Evolutionary conservation across 2,888 invertebrate species (phyloP), one percentile per base, ranked within the genome.

Genomic region (Elgonia sp.): DNA sequence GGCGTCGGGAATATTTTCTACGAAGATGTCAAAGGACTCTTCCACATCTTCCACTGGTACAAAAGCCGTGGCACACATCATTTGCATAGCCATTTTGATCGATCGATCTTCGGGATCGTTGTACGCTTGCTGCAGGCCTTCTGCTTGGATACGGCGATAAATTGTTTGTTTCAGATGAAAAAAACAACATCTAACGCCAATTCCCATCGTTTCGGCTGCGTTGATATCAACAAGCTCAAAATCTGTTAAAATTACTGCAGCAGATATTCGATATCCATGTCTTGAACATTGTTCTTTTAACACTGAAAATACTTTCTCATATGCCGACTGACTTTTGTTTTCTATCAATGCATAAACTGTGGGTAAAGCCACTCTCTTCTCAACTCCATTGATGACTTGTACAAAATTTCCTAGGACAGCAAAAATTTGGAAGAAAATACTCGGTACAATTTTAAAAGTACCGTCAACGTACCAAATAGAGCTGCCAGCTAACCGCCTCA

Each of bases 21-120:
- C 10, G 42, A 84, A 65, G 5, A 76, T 69, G 18, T 84, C 67
- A 60, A 84, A 84, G 10, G 84, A 65, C n/a, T 73, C 73, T 20
- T 67, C 60, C 16, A 84, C 84, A n/a, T n/a, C n/a, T n/a, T n/a
- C n/a, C n/a, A n/a, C n/a, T n/a, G n/a, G n/a, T n/a, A n/a, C n/a
- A n/a, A n/a, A n/a, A n/a, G n/a, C n/a, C n/a, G n/a, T n/a, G n/a
- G n/a, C n/a, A n/a, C n/a, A n/a, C n/a, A n/a, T 67, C 50, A 53
- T 79, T 18, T 79, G 67, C 9, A 55, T 69, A 0, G 79, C 67
- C 1, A 21, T n/a, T 53, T 67, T 79, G 12, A 79, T 18, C 4
- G 79, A 67, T 55, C 53, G 67, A 67, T 79, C 67, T 29, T n/a
- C n/a, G n/a, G n/a, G n/a, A n/a, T n/a, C n/a, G n/a, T n/a, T n/a